Base-by-base conservation (phyloP, 2,797 vertebrate species). In the Meda fulgida region DNA sequence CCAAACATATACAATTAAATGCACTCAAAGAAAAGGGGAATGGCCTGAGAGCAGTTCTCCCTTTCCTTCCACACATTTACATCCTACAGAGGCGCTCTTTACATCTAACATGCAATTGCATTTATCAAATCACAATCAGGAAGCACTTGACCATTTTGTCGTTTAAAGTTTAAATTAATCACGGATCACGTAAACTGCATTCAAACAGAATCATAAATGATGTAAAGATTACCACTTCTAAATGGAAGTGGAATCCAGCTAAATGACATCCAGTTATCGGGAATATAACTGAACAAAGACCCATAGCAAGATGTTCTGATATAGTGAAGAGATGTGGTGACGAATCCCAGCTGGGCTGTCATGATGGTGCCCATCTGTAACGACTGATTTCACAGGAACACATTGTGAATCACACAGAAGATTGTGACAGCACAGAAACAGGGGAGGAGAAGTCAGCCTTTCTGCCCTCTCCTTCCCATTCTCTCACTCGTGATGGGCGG, bases 231-330 rank as follows among this genome's bases (percentile, higher is more conserved):
- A 8, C 29, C 14, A 65, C 26, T 65, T 18, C 14, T 1, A 65
- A 63, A 13, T 63, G 26, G 26, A 26, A 63, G 16, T 29, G 26
- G 29, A 53, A 55, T 76, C 51, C 73, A 53, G 29, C 29, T 53
- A 75, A 53, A 55, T 23, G 23, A 23, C 72, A 36, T n/a, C 29
- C 10, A 75, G 48, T 63, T 29, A 63, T 63, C 58, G 29, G 26
- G 48, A 48, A 34, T 31, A 36, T 11, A 13, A n/a, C n/a, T n/a
- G n/a, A 38, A 21, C 7, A 16, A 76, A 76, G 10, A 65, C 29
- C 55, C 53, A 40, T 9, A 65, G 31, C 9, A 53, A 83, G 34
- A 31, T 67, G 72, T 40, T 83, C 18, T 23, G 18, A 83, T 77
- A 51, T 36, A 83, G 72, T 55, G n/a, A 53, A 65, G 58, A 66